A percentile compares a stretch with the other conserved stretches of the same genome.
Evolutionary conservation across 1,140 invertebrate genomes (phyloP).

Genomic region (Brachionus koreanus): DNA sequence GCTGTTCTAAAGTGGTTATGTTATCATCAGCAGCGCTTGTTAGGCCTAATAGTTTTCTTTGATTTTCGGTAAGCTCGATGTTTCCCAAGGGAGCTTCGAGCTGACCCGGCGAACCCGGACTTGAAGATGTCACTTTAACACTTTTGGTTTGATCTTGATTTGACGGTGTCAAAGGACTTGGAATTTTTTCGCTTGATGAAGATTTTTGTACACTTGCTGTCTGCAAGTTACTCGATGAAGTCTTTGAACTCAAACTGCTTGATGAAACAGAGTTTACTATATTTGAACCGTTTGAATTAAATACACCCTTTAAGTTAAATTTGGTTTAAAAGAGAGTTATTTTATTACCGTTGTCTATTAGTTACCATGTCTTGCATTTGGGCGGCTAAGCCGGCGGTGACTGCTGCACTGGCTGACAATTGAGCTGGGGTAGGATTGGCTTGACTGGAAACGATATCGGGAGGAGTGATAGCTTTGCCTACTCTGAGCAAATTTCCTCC

Average conservation of each 20-base stretch:
- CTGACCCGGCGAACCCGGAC: slow-evolving; percentile 58
- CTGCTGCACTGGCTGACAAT: background rate
- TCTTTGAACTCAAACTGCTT: background rate
- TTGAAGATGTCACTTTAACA: slow-evolving; percentile 63
- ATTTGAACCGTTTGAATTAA: background rate
- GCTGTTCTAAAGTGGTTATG: slow-evolving; percentile 41
- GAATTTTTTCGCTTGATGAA: background rate
- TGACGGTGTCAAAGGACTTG: background rate
- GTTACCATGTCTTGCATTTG: slow-evolving; percentile 21
- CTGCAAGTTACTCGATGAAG: background rate
- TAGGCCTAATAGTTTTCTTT: slow-evolving; percentile 80
- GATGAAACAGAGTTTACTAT: background rate
- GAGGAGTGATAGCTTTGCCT: slow-evolving; percentile 63
- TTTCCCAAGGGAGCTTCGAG: slow-evolving; percentile 28
- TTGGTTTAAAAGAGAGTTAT: background rate
- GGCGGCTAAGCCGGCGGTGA: background rate
- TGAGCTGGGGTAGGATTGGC: background rate
- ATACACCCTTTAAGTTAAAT: background rate
- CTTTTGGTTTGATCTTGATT: background rate
- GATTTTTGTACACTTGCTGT: background rate
- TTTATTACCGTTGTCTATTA: background rate
- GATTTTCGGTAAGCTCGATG: slow-evolving; percentile 61
- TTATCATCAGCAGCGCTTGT: slow-evolving; percentile 65
- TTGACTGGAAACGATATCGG: background rate
- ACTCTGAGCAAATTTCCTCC: slow-evolving; percentile 92